phyloP scores from a whole-genome alignment of 2,888 invertebrate species.

The Lamellibrachia satsuma region DNA sequence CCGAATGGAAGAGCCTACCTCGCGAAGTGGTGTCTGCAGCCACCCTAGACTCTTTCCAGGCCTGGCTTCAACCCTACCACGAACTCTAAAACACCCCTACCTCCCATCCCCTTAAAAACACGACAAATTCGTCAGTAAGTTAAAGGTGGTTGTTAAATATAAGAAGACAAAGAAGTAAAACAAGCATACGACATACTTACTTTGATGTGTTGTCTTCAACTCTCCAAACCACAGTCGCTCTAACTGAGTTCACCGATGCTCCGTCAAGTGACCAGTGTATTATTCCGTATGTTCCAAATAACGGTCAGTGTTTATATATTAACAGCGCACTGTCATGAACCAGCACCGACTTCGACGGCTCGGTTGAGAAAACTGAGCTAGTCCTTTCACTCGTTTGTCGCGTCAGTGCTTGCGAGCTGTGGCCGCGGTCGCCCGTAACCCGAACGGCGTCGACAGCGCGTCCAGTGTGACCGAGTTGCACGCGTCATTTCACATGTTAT shows the following conservation, averaged over 20 bases:
- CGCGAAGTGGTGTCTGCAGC: too few relatives aligned
- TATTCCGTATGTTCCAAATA: not conserved
- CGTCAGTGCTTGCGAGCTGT: not conserved
- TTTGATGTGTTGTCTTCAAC: not conserved
- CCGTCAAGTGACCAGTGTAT: not conserved
- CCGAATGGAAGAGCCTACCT: too few relatives aligned
- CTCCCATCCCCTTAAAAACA: too few relatives aligned
- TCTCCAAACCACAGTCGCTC: not conserved
- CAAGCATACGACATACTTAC: not conserved
- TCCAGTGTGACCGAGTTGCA: not conserved
- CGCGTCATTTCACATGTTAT: constrained; percentile 6
- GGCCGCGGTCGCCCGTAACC: not conserved
- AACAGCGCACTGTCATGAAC: not conserved
- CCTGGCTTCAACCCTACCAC: too few relatives aligned
- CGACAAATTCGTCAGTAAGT: too few relatives aligned
- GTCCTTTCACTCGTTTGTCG: not conserved
- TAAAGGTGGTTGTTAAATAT: too few relatives aligned
- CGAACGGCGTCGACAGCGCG: not conserved
- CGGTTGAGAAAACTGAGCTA: not conserved
- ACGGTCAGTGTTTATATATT: not conserved
- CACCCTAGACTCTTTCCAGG: too few relatives aligned
- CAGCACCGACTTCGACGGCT: not conserved
- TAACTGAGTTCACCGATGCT: not conserved
- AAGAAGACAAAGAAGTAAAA: too few relatives aligned
- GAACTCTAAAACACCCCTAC: too few relatives aligned